Conservation (phyloP, 1,140 invertebrate genomes). For the Eufriesea mexicana region DNA sequence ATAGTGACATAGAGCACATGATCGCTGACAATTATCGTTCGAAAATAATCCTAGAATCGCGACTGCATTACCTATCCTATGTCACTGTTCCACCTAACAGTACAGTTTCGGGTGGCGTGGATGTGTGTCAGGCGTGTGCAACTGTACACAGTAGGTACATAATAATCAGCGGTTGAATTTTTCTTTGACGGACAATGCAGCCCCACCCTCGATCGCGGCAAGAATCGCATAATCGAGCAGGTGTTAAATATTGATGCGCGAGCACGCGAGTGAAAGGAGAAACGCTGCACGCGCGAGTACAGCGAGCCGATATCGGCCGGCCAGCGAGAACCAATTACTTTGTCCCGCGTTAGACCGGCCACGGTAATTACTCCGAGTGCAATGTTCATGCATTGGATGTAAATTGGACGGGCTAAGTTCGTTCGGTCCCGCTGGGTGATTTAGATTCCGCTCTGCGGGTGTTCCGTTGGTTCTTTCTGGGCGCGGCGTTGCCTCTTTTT, state of each 20-base stretch:
- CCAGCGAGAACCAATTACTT: slow-evolving; percentile 41
- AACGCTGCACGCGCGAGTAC: background rate
- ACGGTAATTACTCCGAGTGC: slow-evolving; percentile 47
- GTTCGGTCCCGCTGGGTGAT: slow-evolving; percentile 27
- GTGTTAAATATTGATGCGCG: slow-evolving; percentile 41
- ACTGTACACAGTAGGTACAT: no score
- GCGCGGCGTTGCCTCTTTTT: no score
- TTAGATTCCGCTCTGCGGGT: slow-evolving; percentile 23
- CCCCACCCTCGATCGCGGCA: background rate
- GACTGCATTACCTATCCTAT: no score
- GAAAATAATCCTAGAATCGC: no score
- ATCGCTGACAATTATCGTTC: no score
- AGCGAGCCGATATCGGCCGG: background rate
- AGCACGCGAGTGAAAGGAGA: slow-evolving; percentile 21
- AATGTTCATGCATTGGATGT: slow-evolving; percentile 50
- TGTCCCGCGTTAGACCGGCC: slow-evolving; percentile 36
- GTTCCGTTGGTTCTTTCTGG: background rate
- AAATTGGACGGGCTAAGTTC: slow-evolving; percentile 43
- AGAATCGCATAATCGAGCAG: slow-evolving; percentile 7
- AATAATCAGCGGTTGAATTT: no score
- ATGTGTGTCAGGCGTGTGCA: no score
- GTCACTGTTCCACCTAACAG: no score
- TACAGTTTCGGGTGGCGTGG: no score
- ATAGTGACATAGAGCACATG: no score
- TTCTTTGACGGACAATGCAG: background rate